Base-by-base conservation (phyloP, 2,113 vertebrate species). In the Alethe castanea region DNA sequence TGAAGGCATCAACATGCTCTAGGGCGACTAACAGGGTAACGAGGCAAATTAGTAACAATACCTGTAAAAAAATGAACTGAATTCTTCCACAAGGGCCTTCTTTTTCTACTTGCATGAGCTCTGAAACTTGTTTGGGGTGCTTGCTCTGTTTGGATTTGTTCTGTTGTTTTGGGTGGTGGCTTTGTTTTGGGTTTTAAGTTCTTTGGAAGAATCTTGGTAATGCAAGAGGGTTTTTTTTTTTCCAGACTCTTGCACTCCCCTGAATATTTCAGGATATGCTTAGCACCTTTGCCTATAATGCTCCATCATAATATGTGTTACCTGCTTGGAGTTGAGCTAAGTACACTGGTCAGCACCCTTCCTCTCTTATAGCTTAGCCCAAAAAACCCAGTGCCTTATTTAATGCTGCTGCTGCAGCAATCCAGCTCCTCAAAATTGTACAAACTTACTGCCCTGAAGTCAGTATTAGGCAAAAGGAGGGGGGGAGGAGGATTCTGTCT, bases 11-110 rank as follows among this genome's bases (percentile, higher is more conserved):
- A 40, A 18, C 6, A 36, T 1, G 2, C 14, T 53, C 36, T 24
- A 62, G 6, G 14, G 33, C 23, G 26, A 47, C 64, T 31, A 45
- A 42, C 0, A 36, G 17, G 2, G 0, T 50, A 86, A 65, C 20
- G 84, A 52, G 29, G 36, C 24, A 86, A 84, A 83, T 5, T 1
- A 3, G n/a, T 50, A 74, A 50, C 14, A 81, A 29, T 0, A 14
- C 1, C 59, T 26, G 11, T 33, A 72, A 69, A 83, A 48, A 88
- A 52, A 7, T 1, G 2, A 90, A 73, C 3, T 25, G 11, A 77
- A 56, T 5, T 4, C 56, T 57, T 65, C 45, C 59, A 72, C 18
- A 52, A 80, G 7, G 1, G 5, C 26, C 40, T 50, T 28, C 53
- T 61, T 57, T 22, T 40, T 14, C 28, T 53, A 45, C 13, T 3